Conservation (phyloP, 2,113 vertebrate species). For the Perca schrenkii region DNA sequence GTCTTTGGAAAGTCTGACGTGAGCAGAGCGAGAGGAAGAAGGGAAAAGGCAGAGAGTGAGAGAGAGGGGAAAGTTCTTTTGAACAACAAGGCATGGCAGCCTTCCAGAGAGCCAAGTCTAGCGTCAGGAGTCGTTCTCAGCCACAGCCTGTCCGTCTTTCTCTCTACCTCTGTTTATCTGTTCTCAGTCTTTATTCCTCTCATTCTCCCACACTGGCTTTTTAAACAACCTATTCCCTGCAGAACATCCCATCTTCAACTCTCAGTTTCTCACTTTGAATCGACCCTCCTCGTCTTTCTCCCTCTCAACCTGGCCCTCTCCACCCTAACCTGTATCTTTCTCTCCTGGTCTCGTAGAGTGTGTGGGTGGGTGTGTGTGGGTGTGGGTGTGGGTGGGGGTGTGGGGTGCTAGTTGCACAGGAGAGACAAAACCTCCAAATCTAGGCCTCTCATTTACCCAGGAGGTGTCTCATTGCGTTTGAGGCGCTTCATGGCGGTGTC, state of each 20-base stretch:
- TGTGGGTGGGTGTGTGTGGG: background rate
- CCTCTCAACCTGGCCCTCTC: slow-evolving; percentile 39
- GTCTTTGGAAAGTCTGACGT: slow-evolving; percentile 87
- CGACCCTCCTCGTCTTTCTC: slow-evolving; percentile 26
- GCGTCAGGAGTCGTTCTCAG: slow-evolving; percentile 64
- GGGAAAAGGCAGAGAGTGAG: slow-evolving; percentile 55
- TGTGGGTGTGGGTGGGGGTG: background rate
- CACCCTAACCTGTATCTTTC: slow-evolving; percentile 64
- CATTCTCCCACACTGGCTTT: slow-evolving; percentile 69
- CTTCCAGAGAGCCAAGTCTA: slow-evolving; percentile 79
- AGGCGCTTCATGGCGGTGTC: slow-evolving; percentile 74
- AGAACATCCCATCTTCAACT: slow-evolving; percentile 54
- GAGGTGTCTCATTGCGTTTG: slow-evolving; percentile 77
- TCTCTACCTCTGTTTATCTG: slow-evolving; percentile 46
- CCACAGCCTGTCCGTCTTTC: slow-evolving; percentile 52
- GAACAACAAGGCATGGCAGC: slow-evolving; percentile 86
- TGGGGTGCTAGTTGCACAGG: background rate
- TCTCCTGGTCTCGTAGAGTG: slow-evolving; percentile 26
- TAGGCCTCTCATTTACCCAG: slow-evolving; percentile 75
- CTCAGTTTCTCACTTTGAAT: slow-evolving; percentile 59
- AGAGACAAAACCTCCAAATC: slow-evolving; percentile 75
- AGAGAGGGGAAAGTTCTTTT: slow-evolving; percentile 81
- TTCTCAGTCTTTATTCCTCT: slow-evolving; percentile 56
- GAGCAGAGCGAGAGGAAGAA: slow-evolving; percentile 75
- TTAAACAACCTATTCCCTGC: slow-evolving; percentile 45